Evolutionary conservation across 2,888 invertebrate species (phyloP).

Genomic region (Dusona sp.): DNA sequence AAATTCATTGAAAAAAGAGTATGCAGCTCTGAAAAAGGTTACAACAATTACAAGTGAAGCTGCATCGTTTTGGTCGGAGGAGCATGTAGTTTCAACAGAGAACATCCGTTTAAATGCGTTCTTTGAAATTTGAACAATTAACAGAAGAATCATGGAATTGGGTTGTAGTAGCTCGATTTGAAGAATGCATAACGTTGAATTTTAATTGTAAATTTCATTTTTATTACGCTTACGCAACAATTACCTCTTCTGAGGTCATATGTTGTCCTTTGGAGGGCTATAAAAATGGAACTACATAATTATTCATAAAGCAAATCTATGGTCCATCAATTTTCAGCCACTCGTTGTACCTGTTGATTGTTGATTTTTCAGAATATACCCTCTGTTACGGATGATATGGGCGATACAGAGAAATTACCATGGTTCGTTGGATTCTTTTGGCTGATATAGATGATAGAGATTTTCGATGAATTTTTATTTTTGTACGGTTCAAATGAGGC

Average conservation of each 20-base stretch:
- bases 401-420: slow-evolving; percentile 22
- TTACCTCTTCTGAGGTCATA: background rate
- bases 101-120: background rate
- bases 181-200: background rate
- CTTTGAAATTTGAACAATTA: background rate
- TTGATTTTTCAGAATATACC: slow-evolving; percentile 32
- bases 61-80: slow-evolving; percentile 4
- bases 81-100: background rate
- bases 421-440: slow-evolving; percentile 33
- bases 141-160: background rate
- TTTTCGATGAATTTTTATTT: slow-evolving; percentile 51
- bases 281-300: background rate
- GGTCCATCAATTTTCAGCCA: background rate
- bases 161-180: background rate
- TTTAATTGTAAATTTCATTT: background rate
- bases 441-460: slow-evolving; percentile 28
- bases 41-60: slow-evolving; percentile 9
- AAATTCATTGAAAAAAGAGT: background rate
- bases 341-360: slow-evolving; percentile 63
- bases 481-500: slow-evolving; percentile 25
- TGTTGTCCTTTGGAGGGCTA: background rate
- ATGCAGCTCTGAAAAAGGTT: background rate
- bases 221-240: background rate
- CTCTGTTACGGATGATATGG: background rate
- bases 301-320: slow-evolving; percentile 9